These are phyloP conservation scores for Labeo calbasu DNA, from an alignment of 2,797 vertebrate genomes.

Conservation along the genomic window DNA sequence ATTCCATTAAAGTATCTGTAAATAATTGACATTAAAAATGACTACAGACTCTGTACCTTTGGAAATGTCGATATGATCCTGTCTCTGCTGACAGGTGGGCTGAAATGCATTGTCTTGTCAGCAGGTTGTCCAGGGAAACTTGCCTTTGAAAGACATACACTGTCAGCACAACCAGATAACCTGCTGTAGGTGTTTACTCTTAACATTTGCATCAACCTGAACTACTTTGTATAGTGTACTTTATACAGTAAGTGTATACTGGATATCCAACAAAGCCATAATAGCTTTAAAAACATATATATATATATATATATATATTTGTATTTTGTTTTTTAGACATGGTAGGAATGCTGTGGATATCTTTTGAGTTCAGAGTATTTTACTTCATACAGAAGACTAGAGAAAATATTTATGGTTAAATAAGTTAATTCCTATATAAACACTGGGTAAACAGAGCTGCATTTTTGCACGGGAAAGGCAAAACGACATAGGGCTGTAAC, in stretches of 20 bases:
- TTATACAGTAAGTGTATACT: background rate
- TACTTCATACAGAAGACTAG: background rate
- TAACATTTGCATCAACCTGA: background rate
- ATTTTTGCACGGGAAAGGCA: background rate
- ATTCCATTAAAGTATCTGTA: background rate
- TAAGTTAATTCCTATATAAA: background rate
- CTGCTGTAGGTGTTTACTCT: constrained; percentile 32
- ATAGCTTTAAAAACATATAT: too few relatives aligned
- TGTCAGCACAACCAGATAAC: background rate
- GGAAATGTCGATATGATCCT: constrained; percentile 84
- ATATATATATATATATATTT: too few relatives aligned
- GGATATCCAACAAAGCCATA: background rate
- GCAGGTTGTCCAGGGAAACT: background rate
- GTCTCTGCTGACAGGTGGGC: constrained; percentile 79
- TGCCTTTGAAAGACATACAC: constrained; percentile 52
- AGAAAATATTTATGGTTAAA: background rate
- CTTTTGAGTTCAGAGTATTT: background rate
- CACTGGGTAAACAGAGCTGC: background rate
- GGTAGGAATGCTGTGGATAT: background rate
- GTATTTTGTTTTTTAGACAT: background rate
- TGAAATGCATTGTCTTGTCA: constrained; percentile 70
- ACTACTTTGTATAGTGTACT: background rate
- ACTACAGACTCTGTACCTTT: constrained; percentile 74
- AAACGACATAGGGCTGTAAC: background rate
- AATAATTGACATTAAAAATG: background rate